Percentiles rank a stretch among this genome's conserved stretches.
Evolutionary conservation across 2,888 invertebrate species (phyloP).

Genomic region (Zaprionus bogoriensis): DNA sequence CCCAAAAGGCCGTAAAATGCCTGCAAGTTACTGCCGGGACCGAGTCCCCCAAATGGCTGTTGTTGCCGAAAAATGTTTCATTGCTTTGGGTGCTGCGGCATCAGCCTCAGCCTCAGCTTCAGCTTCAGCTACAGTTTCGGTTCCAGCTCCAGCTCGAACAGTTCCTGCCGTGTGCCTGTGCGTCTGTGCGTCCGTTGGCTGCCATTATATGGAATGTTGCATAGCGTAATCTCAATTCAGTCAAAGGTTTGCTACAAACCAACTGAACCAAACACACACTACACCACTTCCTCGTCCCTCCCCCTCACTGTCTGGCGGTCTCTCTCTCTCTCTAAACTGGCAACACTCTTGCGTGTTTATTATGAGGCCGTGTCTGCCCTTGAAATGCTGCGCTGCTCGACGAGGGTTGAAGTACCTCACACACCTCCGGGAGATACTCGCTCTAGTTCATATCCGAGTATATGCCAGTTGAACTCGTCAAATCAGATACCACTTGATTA

Average conservation of each 20-base stretch:
- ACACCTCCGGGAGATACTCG: constrained; percentile 1
- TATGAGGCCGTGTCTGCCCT: constrained; percentile 48
- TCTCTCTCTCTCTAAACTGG: constrained; percentile 11
- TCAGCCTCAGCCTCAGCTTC: neutral
- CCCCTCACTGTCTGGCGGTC: neutral
- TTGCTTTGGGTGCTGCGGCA: constrained; percentile 51
- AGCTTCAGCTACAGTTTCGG: constrained; percentile 3
- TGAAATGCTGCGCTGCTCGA: constrained; percentile 12
- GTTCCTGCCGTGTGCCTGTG: too few species aligned
- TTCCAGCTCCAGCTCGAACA: too few species aligned
- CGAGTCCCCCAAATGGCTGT: constrained; percentile 35
- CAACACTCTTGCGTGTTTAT: constrained; percentile 70
- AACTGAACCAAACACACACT: constrained; percentile 40
- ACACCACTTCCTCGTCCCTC: too few species aligned
- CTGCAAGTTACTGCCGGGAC: constrained; percentile 66
- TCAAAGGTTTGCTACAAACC: constrained; percentile 68
- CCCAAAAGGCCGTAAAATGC: constrained; percentile 76
- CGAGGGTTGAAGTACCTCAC: neutral
- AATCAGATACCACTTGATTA: constrained; percentile 43
- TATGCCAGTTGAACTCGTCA: constrained; percentile 40
- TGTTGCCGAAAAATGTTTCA: constrained; percentile 75
- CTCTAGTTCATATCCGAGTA: constrained; percentile 10
- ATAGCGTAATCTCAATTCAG: constrained; percentile 75
- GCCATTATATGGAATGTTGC: constrained; percentile 61
- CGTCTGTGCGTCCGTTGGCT: too few species aligned